Conservation (phyloP, 2,888 invertebrate species). For the Mongoloraphidia duomilia region DNA sequence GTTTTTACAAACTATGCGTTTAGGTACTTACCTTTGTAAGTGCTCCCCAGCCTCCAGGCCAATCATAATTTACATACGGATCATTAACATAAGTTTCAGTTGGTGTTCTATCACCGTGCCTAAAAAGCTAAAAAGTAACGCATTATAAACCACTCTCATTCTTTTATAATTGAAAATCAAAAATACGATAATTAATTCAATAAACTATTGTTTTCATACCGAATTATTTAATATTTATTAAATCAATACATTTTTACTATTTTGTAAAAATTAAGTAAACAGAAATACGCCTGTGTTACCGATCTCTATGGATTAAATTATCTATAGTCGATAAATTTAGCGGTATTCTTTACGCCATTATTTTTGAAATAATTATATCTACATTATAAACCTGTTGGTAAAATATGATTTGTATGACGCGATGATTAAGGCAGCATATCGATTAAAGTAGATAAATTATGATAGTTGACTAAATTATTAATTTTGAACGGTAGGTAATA, state of each 20-base stretch:
- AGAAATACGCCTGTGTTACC: no score
- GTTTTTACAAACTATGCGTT: no score
- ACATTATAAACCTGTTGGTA: no score
- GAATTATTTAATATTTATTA: background rate
- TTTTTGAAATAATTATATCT: no score
- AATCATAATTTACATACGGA: conserved; percentile 56
- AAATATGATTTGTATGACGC: no score
- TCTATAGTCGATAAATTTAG: no score
- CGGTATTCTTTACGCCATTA: no score
- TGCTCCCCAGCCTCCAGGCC: conserved; percentile 72
- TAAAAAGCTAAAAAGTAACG: conserved; percentile 42
- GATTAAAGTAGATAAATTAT: no score
- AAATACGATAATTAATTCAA: background rate
- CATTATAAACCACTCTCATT: background rate
- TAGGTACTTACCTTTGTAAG: conserved; percentile 53
- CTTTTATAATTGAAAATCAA: background rate
- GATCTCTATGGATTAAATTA: no score
- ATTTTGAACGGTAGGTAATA: no score
- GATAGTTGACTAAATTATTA: no score
- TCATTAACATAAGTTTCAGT: conserved; percentile 63
- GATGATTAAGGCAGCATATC: no score
- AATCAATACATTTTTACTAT: background rate
- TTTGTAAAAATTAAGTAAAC: background rate
- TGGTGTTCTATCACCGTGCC: conserved; percentile 76
- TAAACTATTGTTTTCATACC: background rate